Conservation (phyloP, 2,113 vertebrate genomes). For the Narcine bancroftii region DNA sequence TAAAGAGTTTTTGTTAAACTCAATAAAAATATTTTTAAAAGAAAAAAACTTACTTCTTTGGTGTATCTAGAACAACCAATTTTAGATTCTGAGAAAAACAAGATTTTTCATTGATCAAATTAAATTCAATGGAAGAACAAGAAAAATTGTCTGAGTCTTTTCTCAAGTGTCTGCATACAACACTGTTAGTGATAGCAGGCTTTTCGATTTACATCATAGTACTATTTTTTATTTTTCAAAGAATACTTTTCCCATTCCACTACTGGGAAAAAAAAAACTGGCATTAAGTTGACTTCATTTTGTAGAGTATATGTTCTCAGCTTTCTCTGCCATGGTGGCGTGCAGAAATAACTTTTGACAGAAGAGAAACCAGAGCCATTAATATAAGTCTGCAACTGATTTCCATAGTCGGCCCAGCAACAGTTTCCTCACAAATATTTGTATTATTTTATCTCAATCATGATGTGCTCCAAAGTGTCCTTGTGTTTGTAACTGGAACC, state of each 20-base stretch:
- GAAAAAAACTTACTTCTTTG: neutral
- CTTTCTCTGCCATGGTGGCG: neutral
- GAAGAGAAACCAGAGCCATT: neutral
- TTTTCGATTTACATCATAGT: neutral
- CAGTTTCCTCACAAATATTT: neutral
- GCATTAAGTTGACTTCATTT: neutral
- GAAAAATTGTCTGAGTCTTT: neutral
- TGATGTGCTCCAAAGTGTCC: neutral
- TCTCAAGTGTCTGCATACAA: neutral
- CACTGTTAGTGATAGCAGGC: neutral
- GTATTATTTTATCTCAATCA: neutral
- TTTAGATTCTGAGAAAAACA: neutral
- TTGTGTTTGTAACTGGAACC: neutral
- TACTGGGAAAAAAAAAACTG: neutral
- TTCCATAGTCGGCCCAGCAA: neutral
- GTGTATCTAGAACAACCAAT: no score
- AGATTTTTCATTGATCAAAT: neutral
- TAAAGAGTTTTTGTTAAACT: no score
- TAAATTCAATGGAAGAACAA: neutral
- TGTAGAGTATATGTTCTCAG: conserved; percentile 1
- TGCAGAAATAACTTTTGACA: neutral
- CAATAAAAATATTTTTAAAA: no score
- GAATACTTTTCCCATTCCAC: neutral
- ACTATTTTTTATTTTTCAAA: neutral
- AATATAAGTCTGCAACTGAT: neutral